Conservation (phyloP, 2,113 vertebrate species). For the Australoheros scitulus region DNA sequence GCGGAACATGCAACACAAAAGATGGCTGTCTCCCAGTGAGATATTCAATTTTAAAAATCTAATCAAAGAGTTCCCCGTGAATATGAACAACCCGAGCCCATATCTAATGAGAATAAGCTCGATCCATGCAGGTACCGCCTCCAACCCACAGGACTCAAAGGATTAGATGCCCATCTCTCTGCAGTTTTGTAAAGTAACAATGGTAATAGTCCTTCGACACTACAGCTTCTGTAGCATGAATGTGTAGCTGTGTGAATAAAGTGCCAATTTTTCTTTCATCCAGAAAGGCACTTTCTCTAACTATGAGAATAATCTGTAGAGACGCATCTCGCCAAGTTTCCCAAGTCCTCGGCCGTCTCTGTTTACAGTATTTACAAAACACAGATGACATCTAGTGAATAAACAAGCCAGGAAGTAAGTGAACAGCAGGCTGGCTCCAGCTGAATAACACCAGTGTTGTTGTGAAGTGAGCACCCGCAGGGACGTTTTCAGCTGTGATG, state of each 20-base stretch:
- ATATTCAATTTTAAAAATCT: too few relatives aligned
- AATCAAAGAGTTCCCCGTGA: too few relatives aligned
- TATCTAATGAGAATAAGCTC: too few relatives aligned
- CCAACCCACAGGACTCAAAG: neutral
- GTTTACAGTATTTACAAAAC: neutral
- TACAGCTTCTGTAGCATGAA: neutral
- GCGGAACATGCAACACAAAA: too few relatives aligned
- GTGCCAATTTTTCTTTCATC: neutral
- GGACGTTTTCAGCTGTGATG: slow-evolving; percentile 12
- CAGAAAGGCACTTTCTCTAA: neutral
- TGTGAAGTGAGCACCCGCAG: neutral
- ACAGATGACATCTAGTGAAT: neutral
- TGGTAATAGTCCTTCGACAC: neutral
- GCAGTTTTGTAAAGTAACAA: neutral
- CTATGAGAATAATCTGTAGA: rapidly evolving
- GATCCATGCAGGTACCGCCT: too few relatives aligned
- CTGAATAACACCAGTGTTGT: neutral
- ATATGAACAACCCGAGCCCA: too few relatives aligned
- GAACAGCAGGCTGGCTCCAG: neutral
- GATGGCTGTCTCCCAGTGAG: too few relatives aligned
- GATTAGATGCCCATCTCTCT: neutral
- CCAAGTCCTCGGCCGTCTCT: neutral
- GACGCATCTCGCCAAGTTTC: neutral
- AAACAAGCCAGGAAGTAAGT: neutral
- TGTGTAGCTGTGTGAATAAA: neutral